These are phyloP conservation scores for Motacilla alba DNA, from an alignment of 2,113 vertebrate genomes.

Conservation along the genomic window DNA sequence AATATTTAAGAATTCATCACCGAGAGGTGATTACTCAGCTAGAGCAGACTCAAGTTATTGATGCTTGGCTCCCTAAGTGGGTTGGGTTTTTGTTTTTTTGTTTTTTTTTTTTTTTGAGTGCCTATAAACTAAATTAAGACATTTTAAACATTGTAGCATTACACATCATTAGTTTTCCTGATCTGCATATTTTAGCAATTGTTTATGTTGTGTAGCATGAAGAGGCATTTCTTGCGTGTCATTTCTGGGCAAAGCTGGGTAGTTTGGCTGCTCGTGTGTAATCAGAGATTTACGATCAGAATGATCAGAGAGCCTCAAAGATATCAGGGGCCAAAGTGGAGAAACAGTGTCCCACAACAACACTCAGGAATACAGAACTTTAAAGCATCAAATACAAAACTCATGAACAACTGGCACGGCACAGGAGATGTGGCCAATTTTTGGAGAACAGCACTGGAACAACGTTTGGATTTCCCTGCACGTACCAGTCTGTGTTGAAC, in stretches of 20 bases:
- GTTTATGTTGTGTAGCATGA: neutral
- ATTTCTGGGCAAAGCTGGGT: neutral
- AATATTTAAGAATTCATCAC: constrained; percentile 60
- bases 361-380: neutral
- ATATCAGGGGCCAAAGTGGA: neutral
- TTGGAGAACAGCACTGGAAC: neutral
- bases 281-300: neutral
- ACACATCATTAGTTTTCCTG: constrained; percentile 31
- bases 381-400: neutral
- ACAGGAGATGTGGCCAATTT: neutral
- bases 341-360: neutral
- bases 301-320: neutral
- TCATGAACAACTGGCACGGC: neutral
- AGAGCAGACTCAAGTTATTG: constrained; percentile 7
- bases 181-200: constrained; percentile 37
- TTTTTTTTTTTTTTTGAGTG: neutral
- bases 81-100: neutral
- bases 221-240: neutral
- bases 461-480: neutral
- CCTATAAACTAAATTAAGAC: constrained; percentile 50
- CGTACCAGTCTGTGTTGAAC: neutral
- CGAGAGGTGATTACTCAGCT: constrained; percentile 20
- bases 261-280: neutral
- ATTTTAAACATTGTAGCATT: constrained; percentile 20
- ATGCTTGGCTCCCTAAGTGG: constrained; percentile 18